Conservation (phyloP, 2,113 vertebrate genomes). For the Caracal caracal region DNA sequence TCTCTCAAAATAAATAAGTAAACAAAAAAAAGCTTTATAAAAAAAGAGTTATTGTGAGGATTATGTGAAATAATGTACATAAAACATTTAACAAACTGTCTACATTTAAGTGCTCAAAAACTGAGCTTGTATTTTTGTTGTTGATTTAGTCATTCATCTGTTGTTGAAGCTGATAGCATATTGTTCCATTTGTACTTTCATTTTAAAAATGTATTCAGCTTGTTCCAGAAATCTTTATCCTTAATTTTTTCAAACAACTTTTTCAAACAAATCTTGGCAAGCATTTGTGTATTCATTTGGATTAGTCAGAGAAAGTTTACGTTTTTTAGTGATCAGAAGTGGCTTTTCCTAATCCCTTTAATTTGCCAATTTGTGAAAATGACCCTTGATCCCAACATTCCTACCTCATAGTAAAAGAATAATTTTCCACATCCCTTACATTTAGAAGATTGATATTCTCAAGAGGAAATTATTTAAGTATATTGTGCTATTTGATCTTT, state of each 20-base stretch:
- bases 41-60: not conserved
- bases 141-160: constrained; percentile 21
- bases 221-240: constrained; percentile 48
- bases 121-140: constrained; percentile 32
- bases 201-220: not conserved
- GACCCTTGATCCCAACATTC: not conserved
- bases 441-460: constrained; percentile 22
- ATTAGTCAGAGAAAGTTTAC: constrained; percentile 45
- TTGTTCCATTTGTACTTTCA: constrained; percentile 12
- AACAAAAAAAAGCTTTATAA: too few relatives aligned
- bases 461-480: constrained; percentile 39
- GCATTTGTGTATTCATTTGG: constrained; percentile 30
- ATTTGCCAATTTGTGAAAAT: constrained; percentile 46
- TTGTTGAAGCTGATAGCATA: not conserved
- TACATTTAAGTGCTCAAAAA: not conserved
- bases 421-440: constrained; percentile 3
- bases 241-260: constrained; percentile 24
- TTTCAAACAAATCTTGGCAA: constrained; percentile 13
- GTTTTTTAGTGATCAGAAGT: constrained; percentile 35
- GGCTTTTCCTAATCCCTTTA: constrained; percentile 1
- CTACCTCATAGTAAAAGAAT: not conserved
- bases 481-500: not conserved
- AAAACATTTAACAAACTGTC: not conserved
- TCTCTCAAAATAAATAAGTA: too few relatives aligned
- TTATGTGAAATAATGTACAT: not conserved